phyloP scores from a whole-genome alignment of 2,113 vertebrate genomes.

The Papio anubis region DNA sequence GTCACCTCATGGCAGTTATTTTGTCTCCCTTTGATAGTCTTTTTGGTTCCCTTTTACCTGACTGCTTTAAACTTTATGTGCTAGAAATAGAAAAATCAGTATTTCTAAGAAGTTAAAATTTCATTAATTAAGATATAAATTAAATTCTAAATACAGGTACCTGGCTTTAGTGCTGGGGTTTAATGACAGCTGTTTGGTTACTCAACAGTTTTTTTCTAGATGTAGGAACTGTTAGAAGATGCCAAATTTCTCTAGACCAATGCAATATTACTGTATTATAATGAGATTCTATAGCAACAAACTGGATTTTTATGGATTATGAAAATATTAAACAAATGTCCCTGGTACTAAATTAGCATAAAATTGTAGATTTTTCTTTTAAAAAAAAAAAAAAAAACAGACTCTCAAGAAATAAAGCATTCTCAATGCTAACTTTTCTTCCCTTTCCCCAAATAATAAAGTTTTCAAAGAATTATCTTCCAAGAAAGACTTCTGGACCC shows the following conservation, averaged over 20 bases:
- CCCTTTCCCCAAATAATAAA: not conserved
- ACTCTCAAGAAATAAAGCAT: conserved; percentile 21
- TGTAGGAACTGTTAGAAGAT: not conserved
- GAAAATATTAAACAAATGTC: conserved; percentile 36
- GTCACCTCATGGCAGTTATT: not conserved
- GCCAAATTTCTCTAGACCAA: conserved; percentile 12
- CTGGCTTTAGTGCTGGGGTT: not conserved
- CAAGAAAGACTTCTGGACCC: not conserved
- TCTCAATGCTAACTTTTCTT: not conserved
- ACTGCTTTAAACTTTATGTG: not conserved
- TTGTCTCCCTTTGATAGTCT: conserved; percentile 16
- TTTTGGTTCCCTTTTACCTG: not conserved
- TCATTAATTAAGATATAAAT: not conserved
- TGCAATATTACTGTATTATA: not conserved
- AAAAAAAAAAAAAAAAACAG: not conserved
- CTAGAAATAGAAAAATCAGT: not conserved
- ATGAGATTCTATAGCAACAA: conserved; percentile 32
- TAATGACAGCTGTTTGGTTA: not conserved
- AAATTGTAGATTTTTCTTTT: conserved; percentile 14
- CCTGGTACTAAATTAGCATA: conserved; percentile 12
- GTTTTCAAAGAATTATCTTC: not conserved
- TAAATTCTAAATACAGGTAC: not conserved
- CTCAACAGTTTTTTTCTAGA: not conserved
- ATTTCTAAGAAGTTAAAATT: not conserved
- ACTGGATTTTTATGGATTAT: conserved; percentile 24